Conservation (phyloP, 1,140 invertebrate species). For the Cydia strobilella region DNA sequence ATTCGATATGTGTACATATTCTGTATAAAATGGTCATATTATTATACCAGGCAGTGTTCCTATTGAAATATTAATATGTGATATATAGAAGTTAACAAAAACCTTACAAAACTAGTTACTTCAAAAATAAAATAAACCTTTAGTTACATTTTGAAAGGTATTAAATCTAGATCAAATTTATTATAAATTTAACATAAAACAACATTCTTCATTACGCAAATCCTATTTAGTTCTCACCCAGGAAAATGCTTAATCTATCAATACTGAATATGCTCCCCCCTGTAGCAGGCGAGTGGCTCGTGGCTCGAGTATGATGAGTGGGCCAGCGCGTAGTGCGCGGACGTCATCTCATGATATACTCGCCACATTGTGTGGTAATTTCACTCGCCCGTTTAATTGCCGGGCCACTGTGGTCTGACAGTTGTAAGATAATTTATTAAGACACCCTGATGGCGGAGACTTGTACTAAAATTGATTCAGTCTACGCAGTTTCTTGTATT, state of each 20-base stretch:
- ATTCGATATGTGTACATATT: too few relatives aligned
- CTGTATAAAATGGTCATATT: too few relatives aligned
- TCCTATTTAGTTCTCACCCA: neutral
- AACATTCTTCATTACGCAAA: neutral
- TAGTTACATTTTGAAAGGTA: neutral
- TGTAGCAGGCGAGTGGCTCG: constrained; percentile 39
- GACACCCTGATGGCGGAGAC: constrained; percentile 66
- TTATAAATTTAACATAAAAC: too few relatives aligned
- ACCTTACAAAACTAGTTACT: too few relatives aligned
- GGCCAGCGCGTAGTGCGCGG: constrained; percentile 53
- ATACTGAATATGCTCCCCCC: constrained; percentile 27
- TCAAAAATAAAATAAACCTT: too few relatives aligned
- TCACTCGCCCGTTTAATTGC: constrained; percentile 71
- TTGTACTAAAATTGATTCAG: neutral
- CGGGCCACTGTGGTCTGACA: constrained; percentile 69
- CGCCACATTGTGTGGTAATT: constrained; percentile 77
- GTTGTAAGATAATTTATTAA: constrained; percentile 71
- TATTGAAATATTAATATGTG: too few relatives aligned
- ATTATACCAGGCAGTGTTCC: too few relatives aligned
- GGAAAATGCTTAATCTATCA: neutral
- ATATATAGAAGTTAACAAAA: too few relatives aligned
- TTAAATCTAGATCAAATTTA: neutral
- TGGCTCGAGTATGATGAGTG: constrained; percentile 58
- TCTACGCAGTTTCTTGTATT: neutral
- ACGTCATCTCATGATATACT: constrained; percentile 76